phyloP scores from a whole-genome alignment of 2,888 invertebrate genomes.

The Lottia gigantea region DNA sequence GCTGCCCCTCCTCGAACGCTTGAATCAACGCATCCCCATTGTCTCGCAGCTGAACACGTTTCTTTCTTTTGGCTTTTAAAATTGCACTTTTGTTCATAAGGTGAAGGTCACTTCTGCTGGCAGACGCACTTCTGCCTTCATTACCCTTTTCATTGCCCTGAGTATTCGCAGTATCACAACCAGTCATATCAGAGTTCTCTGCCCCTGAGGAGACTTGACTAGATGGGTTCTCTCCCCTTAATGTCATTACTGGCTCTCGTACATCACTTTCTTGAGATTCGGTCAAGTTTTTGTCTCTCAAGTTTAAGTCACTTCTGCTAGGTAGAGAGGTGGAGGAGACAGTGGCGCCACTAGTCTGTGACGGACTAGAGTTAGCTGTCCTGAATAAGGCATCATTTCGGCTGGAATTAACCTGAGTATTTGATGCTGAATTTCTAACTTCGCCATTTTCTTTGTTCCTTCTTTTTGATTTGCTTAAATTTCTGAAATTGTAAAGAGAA shows the following conservation, averaged over 20 bases:
- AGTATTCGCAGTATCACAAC: neutral
- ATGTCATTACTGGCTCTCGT: neutral
- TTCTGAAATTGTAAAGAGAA: slow-evolving; percentile 11
- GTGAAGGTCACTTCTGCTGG: no score
- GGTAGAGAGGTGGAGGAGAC: no score
- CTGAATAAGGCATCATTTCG: neutral
- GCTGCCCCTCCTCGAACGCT: no score
- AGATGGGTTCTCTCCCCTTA: neutral
- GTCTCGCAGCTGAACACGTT: no score
- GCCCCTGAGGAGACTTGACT: no score
- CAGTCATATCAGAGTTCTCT: neutral
- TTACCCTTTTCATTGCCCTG: neutral
- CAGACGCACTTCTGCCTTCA: no score
- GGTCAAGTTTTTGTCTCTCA: neutral
- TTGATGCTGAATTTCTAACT: no score
- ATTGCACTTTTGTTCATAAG: no score
- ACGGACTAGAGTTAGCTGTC: neutral
- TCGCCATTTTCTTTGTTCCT: slow-evolving; percentile 5
- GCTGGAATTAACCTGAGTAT: no score
- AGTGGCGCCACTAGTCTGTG: neutral
- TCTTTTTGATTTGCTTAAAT: slow-evolving; percentile 14
- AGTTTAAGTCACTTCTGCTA: no score
- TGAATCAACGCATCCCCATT: no score
- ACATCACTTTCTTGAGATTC: neutral
- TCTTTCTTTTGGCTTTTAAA: no score